Evolutionary conservation across 53 echinoderm and acorn worm species (phyloP), one percentile per base, ranked within the genome.

Genomic region (Luidia sarsii): DNA sequence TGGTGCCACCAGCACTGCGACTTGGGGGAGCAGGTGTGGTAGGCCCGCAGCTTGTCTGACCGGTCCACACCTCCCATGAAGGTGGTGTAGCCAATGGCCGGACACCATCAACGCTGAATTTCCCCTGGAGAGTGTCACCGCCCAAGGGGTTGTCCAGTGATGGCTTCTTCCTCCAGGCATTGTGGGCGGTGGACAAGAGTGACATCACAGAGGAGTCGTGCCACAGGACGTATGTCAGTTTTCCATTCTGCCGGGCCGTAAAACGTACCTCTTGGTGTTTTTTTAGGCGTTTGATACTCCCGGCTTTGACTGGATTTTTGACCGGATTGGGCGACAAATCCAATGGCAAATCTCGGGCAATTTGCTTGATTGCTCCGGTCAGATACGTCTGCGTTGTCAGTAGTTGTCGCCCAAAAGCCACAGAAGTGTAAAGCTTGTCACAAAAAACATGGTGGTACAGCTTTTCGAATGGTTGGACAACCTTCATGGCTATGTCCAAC

Each of bases 51-150:
- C 33, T 83, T 70, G 55, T 83, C 83, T 2, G 54, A 34, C 4
- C 83, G 39, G 43, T 83, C 83, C 6, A 83, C 71, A 27, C 83
- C 63, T 21, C 68, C 63, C 83, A 83, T 83, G 71, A 28, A 28
- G 7, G 2, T 15, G 2, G 71, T 70, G 29, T 70, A 70, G 25
- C n/a, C 50, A 18, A 48, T 27, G 13, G 28, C 71, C 48, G 48
- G 71, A 31, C 41, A 6, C 41, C 41, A 41, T 41, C 41, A 41
- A 41, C 11, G 41, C 41, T 41, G 11, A 41, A 41, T 7, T 11
- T 41, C 41, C 41, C 11, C 41, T 41, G 41, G 6, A 41, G 6
- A 7, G 41, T 41, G 11, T 41, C 41, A 41, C 41, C 41, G 41
- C 11, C 41, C 41, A 6, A 41, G 41, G 41, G 41, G 41, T 41